Evolutionary conservation across 1,140 invertebrate species (phyloP), one percentile per base, ranked within the genome.

Genomic region (Brachionus plicatilis): DNA sequence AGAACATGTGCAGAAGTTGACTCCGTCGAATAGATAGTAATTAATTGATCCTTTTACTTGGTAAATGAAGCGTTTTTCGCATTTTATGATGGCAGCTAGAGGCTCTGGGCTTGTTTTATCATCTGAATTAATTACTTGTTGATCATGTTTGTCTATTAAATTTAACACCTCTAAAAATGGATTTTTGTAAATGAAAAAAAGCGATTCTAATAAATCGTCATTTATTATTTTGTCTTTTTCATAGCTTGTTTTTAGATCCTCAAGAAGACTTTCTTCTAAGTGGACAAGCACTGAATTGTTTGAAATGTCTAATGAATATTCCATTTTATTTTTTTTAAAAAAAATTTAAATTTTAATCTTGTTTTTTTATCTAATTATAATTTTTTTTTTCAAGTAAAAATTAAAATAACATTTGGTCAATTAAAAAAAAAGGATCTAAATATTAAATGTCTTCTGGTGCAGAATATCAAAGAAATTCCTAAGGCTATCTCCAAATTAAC

Each of bases 1-100:
- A 9, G 79, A 82, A 45, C 79, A 82, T 29, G 79, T 43, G 53
- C 79, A 82, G 33, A 82, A 82, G 11, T 82, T 82, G 11, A 82
- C 47, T 3, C 24, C 65, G 1, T 82, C 27, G n/a, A 82, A 82
- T 6, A 82, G 0, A 65, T 82, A 82, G 14, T 82, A 82, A 27
- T 82, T 82, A 33, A 82, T 65, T 17, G 79, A 82, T 20, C 79
- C 79, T 82, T 66, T 82, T 2, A 82, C 79, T 68, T 82, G 79
- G 45, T 76, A 76, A 14, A 82, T 82, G 27, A 65, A 65, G 5
- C 79, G 33, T 45, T 45, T 17, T 14, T 65, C 53, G 7, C 7
- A 43, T 60, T 68, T 82, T 17, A 68, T 33, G 11, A 65, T 41
- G 2, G 79, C 9, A 20, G 43, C 53, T 17, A 68, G 14, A 65